phyloP scores from a whole-genome alignment of 2,797 vertebrate genomes.

The Hippoglossus hippoglossus region DNA sequence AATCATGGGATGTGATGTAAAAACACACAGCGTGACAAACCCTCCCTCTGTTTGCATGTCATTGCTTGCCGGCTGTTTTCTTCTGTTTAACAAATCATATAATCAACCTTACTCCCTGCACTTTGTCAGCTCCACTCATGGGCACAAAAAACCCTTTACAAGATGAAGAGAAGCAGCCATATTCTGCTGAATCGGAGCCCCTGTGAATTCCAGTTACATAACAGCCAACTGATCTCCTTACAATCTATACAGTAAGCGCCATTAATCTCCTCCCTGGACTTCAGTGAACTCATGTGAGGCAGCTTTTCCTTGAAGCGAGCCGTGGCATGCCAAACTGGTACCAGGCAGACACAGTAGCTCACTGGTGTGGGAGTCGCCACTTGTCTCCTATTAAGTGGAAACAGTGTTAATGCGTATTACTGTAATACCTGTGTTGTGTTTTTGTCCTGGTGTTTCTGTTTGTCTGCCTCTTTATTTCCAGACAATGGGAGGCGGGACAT shows the following conservation, averaged over 20 bases:
- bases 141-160: background rate
- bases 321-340: conserved; percentile 39
- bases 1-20: background rate
- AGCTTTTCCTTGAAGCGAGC: conserved; percentile 59
- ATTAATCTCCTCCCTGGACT: conserved; percentile 64
- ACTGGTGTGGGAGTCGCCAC: conserved; percentile 26
- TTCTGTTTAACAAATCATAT: conserved; percentile 8
- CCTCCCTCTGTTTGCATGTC: conserved; percentile 28
- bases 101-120: background rate
- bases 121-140: conserved; percentile 7
- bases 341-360: conserved; percentile 45
- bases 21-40: background rate
- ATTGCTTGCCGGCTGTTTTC: conserved; percentile 20
- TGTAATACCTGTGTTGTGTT: conserved; percentile 36
- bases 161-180: background rate
- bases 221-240: conserved; percentile 70
- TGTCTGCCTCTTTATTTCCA: conserved; percentile 44
- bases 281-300: conserved; percentile 65
- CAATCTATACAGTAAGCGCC: conserved; percentile 64
- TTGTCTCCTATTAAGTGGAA: conserved; percentile 6
- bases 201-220: conserved; percentile 64
- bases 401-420: conserved; percentile 16
- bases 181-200: conserved; percentile 34
- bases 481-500: conserved; percentile 70
- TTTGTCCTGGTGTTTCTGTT: conserved; percentile 51